A percentile compares a stretch with the other conserved stretches of the same genome.
These are phyloP conservation scores for Eupithecia exiguata DNA, from an alignment of 2,888 invertebrate species.

Conservation along the genomic window DNA sequence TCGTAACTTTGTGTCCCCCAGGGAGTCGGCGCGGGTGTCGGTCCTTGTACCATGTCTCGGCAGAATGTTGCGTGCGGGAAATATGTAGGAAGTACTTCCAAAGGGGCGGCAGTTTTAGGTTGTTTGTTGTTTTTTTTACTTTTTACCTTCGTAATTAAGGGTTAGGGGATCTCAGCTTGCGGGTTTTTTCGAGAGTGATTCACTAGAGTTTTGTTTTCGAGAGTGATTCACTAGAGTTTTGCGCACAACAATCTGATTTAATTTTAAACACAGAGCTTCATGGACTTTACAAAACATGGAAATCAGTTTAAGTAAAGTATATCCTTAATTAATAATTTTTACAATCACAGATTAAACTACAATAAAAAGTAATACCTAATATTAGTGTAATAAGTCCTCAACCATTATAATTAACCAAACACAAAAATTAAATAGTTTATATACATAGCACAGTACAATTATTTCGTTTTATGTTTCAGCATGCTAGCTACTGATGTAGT, in stretches of 20 bases:
- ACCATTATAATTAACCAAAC: background rate
- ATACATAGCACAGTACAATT: background rate
- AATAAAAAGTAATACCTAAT: too few species aligned
- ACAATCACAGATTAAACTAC: too few species aligned
- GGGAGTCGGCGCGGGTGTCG: background rate
- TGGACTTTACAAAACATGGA: background rate
- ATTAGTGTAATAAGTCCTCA: too few species aligned
- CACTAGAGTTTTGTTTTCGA: background rate
- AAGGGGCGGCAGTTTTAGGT: background rate
- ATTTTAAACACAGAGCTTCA: background rate
- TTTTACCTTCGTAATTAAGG: background rate
- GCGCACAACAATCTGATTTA: background rate
- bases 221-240: background rate
- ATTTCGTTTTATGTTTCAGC: background rate
- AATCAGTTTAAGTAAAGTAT: background rate
- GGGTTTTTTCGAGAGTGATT: background rate
- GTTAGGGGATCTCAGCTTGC: background rate
- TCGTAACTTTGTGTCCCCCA: background rate
- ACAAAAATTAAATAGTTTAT: background rate
- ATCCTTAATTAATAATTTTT: too few species aligned
- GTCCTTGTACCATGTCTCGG: background rate
- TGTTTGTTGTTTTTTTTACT: background rate
- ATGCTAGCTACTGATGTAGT: too few species aligned
- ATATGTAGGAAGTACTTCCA: background rate
- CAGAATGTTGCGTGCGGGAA: background rate